Evolutionary conservation across 2,113 vertebrate species (phyloP).

Genomic region (Gasterosteus aculeatus): DNA sequence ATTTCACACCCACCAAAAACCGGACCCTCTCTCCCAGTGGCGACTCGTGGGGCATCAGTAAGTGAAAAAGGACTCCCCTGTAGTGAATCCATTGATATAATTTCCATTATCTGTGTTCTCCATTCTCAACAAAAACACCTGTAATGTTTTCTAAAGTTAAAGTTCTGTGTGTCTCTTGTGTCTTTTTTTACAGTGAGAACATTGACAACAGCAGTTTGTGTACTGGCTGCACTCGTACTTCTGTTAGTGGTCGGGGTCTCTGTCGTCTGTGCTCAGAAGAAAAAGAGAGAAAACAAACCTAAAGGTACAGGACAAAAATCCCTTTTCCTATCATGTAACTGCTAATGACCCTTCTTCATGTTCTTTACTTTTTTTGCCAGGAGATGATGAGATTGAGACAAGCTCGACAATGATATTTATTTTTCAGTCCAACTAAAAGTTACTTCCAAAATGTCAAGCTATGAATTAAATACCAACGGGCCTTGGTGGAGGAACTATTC

Average conservation of each 20-base stretch:
- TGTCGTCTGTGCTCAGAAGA: constrained; percentile 38
- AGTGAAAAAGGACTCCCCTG: not conserved
- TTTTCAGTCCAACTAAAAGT: not conserved
- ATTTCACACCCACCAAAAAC: constrained; percentile 31
- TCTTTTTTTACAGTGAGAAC: not conserved
- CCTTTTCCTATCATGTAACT: not conserved
- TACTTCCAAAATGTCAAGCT: too few species aligned
- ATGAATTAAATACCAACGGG: not conserved
- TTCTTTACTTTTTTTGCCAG: too few species aligned
- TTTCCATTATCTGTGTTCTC: not conserved
- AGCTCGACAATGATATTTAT: not conserved
- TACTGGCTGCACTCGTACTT: constrained; percentile 40
- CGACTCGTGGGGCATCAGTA: not conserved
- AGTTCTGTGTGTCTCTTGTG: constrained; percentile 7
- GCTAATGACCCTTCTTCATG: too few species aligned
- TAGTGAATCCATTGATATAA: not conserved
- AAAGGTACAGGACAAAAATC: constrained; percentile 36
- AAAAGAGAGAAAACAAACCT: constrained; percentile 22
- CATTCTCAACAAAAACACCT: not conserved
- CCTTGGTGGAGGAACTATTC: not conserved
- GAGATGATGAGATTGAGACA: not conserved
- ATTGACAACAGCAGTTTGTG: not conserved
- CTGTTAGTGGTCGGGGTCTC: constrained; percentile 22
- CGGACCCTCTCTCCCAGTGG: not conserved
- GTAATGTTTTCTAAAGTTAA: not conserved